These are phyloP conservation scores for Xerus inauris DNA, from an alignment of 2,113 vertebrate genomes.

Conservation along the genomic window DNA sequence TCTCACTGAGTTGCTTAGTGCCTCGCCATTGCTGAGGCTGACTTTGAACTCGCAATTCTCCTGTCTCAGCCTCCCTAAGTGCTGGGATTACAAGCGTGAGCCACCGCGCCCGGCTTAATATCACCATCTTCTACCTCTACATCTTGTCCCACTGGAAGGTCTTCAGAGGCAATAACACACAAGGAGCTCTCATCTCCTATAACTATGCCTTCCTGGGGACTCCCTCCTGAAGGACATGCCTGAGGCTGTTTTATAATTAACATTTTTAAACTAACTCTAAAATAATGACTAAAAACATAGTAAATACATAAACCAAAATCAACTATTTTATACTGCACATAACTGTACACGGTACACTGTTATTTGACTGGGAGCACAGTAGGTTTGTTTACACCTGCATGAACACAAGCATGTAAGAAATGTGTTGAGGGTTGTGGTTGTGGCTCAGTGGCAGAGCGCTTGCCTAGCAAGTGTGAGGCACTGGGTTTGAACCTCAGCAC, in stretches of 20 bases:
- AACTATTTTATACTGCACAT: background rate
- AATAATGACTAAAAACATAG: background rate
- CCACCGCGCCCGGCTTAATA: no score
- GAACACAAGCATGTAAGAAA: accelerated
- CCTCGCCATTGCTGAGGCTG: no score
- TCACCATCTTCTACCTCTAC: background rate
- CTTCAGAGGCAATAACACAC: background rate
- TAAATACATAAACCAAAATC: background rate
- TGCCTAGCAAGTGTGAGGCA: no score
- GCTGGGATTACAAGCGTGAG: no score
- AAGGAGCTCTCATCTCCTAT: background rate
- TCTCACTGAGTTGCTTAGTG: no score
- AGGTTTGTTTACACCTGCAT: background rate
- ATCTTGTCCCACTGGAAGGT: background rate
- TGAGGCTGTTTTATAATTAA: background rate
- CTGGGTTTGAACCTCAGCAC: no score
- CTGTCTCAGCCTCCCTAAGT: no score
- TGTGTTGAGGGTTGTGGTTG: no score
- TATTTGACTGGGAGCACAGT: background rate
- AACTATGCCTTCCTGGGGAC: background rate
- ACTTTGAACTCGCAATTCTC: no score
- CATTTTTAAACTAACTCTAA: background rate
- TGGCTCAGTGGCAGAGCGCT: no score
- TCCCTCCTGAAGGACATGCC: background rate
- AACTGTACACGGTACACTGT: background rate